A percentile compares a stretch with the other conserved stretches of the same genome.
Conservation (phyloP, 53 echinoderm and acorn worm species). For the Holothuria leucospilota region DNA sequence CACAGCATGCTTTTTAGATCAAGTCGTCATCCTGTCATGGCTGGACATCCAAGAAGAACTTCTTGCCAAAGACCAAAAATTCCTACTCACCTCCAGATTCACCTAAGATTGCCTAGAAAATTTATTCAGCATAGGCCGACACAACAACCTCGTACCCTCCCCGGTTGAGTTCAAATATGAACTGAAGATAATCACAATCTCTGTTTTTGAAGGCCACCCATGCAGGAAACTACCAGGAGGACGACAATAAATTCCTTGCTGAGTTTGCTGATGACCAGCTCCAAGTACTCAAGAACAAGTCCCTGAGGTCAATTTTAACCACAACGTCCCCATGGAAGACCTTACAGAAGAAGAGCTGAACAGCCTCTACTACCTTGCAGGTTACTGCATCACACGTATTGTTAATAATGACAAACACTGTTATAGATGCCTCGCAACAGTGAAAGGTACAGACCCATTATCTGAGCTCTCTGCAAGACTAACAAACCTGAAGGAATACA, state of each 20-base stretch:
- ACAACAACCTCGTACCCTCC: conserved; percentile 71
- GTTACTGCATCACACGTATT: conserved; percentile 43
- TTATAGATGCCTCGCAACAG: not conserved
- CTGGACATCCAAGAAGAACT: conserved; percentile 61
- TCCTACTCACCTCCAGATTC: conserved; percentile 57
- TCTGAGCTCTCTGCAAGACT: too few relatives aligned
- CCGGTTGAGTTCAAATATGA: conserved; percentile 76
- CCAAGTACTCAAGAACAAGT: not conserved
- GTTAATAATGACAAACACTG: conserved; percentile 27
- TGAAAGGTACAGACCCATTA: too few relatives aligned
- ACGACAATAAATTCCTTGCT: conserved; percentile 26
- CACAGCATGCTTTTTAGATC: conserved; percentile 55
- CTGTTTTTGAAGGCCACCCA: conserved; percentile 44
- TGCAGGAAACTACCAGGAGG: conserved; percentile 37
- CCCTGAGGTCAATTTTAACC: not conserved
- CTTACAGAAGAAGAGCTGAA: conserved; percentile 21
- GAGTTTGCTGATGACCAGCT: not conserved
- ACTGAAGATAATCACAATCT: conserved; percentile 59
- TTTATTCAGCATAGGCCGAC: conserved; percentile 55
- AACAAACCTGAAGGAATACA: conserved; percentile 3
- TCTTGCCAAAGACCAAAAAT: conserved; percentile 59
- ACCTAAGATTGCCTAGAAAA: conserved; percentile 70
- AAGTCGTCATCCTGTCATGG: conserved; percentile 65
- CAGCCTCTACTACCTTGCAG: conserved; percentile 23
- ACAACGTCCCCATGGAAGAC: not conserved